Percentiles rank a stretch among this genome's conserved stretches.
These are phyloP conservation scores for Porites lutea DNA, from an alignment of 64 coral and sea anemone genomes.

Conservation along the genomic window DNA sequence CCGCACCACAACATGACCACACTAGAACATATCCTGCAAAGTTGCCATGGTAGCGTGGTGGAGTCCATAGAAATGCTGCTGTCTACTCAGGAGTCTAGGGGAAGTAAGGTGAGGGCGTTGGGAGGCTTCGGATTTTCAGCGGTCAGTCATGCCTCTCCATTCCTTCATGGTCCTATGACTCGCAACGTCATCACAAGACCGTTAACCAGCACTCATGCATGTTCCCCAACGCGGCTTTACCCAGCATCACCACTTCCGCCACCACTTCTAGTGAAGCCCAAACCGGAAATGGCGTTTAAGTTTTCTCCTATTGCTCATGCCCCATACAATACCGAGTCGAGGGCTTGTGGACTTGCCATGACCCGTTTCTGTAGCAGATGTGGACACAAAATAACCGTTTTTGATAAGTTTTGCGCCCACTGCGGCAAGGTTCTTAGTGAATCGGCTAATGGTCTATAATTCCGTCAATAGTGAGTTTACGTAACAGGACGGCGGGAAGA, in stretches of 20 bases:
- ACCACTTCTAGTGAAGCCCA: constrained; percentile 62
- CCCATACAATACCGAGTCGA: background rate
- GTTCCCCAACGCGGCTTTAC: constrained; percentile 52
- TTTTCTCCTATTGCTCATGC: constrained; percentile 25
- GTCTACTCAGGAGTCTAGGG: constrained; percentile 32
- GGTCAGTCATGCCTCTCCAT: constrained; percentile 44
- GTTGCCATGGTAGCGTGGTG: constrained; percentile 54
- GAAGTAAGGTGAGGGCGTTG: constrained; percentile 4
- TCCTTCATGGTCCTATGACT: constrained; percentile 52
- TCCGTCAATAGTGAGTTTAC: background rate
- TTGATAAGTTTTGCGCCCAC: constrained; percentile 66
- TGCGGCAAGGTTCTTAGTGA: constrained; percentile 60
- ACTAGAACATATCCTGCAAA: constrained; percentile 61
- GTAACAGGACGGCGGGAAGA: no score
- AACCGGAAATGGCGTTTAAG: constrained; percentile 40
- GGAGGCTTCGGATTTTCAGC: constrained; percentile 38
- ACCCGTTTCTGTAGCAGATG: constrained; percentile 64
- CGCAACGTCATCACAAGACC: constrained; percentile 41
- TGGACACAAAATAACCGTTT: constrained; percentile 55
- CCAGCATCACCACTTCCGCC: constrained; percentile 63
- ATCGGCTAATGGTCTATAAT: constrained; percentile 1
- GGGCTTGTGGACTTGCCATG: constrained; percentile 16
- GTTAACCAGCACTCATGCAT: constrained; percentile 46
- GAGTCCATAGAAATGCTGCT: constrained; percentile 65
- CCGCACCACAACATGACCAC: constrained; percentile 50